Evolutionary conservation across 2,113 vertebrate species (phyloP).

Genomic region (Lepus americanus): DNA sequence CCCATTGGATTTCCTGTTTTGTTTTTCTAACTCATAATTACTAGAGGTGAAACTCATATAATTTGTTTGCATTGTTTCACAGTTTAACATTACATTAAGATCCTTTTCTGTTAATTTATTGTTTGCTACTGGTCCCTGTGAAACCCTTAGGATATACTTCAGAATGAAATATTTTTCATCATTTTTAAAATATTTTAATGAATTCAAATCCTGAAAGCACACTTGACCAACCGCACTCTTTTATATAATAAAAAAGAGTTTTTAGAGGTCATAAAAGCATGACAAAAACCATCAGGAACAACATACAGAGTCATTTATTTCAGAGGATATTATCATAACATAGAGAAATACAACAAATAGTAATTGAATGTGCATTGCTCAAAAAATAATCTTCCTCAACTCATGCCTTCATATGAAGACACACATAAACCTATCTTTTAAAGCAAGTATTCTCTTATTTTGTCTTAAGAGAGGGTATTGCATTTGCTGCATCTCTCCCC

Average conservation of each 20-base stretch:
- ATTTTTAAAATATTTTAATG: slow-evolving; percentile 83
- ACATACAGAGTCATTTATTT: neutral
- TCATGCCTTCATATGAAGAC: neutral
- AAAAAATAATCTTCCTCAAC: neutral
- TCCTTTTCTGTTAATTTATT: slow-evolving; percentile 80
- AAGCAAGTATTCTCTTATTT: neutral
- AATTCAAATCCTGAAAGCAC: slow-evolving; percentile 68
- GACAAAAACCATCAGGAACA: neutral
- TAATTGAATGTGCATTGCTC: neutral
- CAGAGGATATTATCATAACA: neutral
- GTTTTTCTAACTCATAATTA: slow-evolving; percentile 77
- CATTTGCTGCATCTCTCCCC: neutral
- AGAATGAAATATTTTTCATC: slow-evolving; percentile 78
- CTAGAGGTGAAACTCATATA: slow-evolving; percentile 55
- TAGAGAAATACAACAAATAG: neutral
- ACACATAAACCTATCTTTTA: neutral
- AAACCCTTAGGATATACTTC: slow-evolving; percentile 78
- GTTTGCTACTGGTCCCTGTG: slow-evolving; percentile 78
- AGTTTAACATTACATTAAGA: slow-evolving; percentile 64
- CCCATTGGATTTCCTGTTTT: slow-evolving; percentile 50
- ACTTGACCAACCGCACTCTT: slow-evolving; percentile 71
- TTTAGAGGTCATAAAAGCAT: neutral
- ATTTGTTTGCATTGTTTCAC: slow-evolving; percentile 77
- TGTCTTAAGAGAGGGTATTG: neutral
- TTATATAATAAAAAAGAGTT: neutral